These are phyloP conservation scores for Melieria picta DNA, from an alignment of 2,888 invertebrate genomes.

Conservation along the genomic window DNA sequence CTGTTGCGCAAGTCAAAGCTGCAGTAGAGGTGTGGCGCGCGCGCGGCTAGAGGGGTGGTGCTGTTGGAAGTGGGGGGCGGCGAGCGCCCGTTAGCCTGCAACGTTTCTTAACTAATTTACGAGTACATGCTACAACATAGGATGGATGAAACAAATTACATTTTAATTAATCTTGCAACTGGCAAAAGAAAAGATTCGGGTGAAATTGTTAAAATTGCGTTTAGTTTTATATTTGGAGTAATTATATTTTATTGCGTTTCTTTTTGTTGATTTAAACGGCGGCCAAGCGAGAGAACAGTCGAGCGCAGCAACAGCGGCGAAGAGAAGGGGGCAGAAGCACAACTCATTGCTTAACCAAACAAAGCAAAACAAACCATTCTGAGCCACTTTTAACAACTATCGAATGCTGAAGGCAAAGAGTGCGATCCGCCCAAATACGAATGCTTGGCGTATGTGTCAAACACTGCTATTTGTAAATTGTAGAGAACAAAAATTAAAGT, in stretches of 20 bases:
- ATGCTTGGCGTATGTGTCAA: neutral
- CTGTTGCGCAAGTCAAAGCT: slow-evolving; percentile 59
- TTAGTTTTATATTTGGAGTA: neutral
- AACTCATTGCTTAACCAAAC: neutral
- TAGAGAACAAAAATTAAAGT: neutral
- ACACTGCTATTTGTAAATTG: neutral
- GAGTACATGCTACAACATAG: no score
- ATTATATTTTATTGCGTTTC: neutral
- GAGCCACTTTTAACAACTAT: neutral
- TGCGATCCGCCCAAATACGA: neutral
- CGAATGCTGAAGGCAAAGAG: neutral
- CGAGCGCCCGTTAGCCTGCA: neutral
- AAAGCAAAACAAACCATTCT: neutral
- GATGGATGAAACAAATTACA: slow-evolving; percentile 14
- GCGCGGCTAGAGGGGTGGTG: slow-evolving; percentile 5
- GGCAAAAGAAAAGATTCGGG: neutral
- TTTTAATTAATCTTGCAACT: neutral
- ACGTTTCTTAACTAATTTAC: neutral
- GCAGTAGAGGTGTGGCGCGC: slow-evolving; percentile 50
- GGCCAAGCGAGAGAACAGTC: no score
- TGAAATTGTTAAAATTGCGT: neutral
- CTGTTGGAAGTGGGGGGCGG: slow-evolving; percentile 3
- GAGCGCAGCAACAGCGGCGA: neutral
- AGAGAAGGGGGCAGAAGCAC: neutral
- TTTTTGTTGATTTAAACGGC: neutral